Conservation (phyloP, 2,888 invertebrate genomes). For the Crocallis elinguaria region DNA sequence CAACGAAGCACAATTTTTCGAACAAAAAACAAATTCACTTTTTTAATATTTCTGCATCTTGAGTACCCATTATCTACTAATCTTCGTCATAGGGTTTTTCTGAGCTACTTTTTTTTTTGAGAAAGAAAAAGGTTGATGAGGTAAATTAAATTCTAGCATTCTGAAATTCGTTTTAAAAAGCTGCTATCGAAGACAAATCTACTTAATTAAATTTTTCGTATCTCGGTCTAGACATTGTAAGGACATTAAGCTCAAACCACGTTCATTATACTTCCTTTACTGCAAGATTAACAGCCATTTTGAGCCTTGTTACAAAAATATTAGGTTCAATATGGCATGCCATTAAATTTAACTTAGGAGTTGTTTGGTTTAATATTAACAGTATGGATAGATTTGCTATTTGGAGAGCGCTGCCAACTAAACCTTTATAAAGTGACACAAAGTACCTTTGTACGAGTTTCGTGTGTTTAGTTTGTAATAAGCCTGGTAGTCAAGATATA, state of each 20-base stretch:
- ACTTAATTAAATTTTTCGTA: constrained; percentile 29
- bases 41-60: too few relatives aligned
- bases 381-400: not conserved
- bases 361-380: constrained; percentile 23
- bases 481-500: too few relatives aligned
- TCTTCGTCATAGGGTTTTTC: too few relatives aligned
- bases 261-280: constrained; percentile 1
- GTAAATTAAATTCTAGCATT: not conserved
- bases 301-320: not conserved
- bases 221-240: constrained; percentile 53
- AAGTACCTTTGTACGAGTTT: too few relatives aligned
- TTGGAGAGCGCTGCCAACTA: too few relatives aligned
- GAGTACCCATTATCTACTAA: too few relatives aligned
- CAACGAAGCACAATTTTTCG: too few relatives aligned
- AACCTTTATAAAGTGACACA: too few relatives aligned
- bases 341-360: constrained; percentile 21
- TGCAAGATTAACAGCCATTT: constrained; percentile 1
- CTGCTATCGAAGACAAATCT: constrained; percentile 10
- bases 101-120: too few relatives aligned
- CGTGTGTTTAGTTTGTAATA: too few relatives aligned
- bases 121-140: too few relatives aligned
- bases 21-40: too few relatives aligned
- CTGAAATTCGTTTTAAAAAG: not conserved
- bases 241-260: constrained; percentile 29
- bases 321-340: constrained; percentile 34